Evolutionary conservation across 2,888 invertebrate genomes (phyloP).

Genomic region (Netelia inedita): DNA sequence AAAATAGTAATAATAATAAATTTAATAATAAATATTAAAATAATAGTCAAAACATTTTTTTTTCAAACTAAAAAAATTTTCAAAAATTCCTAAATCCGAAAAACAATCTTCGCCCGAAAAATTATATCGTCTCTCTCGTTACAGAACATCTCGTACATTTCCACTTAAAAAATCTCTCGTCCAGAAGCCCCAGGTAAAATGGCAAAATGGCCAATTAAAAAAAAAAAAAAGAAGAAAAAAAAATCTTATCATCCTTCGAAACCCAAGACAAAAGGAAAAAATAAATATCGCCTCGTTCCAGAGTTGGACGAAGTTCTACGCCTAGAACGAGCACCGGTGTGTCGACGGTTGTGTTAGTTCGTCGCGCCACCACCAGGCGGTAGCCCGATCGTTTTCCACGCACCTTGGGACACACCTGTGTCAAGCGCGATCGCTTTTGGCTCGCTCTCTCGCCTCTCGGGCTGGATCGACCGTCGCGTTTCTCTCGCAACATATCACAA

Average conservation of each 20-base stretch:
- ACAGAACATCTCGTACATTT: too few species aligned
- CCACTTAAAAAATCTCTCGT: too few species aligned
- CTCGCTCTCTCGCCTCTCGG: slow-evolving; percentile 77
- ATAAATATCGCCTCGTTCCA: slow-evolving; percentile 43
- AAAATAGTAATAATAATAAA: too few species aligned
- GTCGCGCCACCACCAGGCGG: slow-evolving; percentile 80
- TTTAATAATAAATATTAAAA: too few species aligned
- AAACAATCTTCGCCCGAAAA: too few species aligned
- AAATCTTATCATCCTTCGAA: not conserved
- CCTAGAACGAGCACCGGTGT: slow-evolving; percentile 26
- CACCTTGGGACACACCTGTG: slow-evolving; percentile 80
- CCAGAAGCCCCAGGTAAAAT: too few species aligned
- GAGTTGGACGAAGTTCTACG: slow-evolving; percentile 73
- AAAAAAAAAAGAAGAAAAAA: slow-evolving; percentile 5
- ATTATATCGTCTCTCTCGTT: too few species aligned
- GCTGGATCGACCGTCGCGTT: slow-evolving; percentile 65
- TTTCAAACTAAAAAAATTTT: too few species aligned
- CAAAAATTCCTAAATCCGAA: too few species aligned
- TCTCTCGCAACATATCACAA: slow-evolving; percentile 64
- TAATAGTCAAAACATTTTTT: too few species aligned
- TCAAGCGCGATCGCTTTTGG: slow-evolving; percentile 78
- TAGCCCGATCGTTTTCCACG: slow-evolving; percentile 73
- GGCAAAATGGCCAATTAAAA: not conserved
- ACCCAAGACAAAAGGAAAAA: not conserved
- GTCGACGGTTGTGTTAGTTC: slow-evolving; percentile 73